Conservation (phyloP, 1,140 invertebrate species). For the Eumaeus atala region DNA sequence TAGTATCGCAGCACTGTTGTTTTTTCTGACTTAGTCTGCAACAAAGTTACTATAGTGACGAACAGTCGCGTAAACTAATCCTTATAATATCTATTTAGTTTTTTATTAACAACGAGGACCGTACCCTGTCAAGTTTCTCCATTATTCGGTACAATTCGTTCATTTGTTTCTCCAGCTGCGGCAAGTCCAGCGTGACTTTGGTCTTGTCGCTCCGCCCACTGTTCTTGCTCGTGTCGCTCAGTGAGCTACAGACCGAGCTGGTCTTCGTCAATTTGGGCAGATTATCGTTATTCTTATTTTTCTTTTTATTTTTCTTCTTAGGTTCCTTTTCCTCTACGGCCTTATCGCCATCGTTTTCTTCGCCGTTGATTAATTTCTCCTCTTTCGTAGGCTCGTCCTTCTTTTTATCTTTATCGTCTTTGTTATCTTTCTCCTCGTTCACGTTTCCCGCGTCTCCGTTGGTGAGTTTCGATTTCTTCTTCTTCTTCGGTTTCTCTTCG, state of each 20-base stretch:
- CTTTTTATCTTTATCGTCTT: conserved; percentile 8
- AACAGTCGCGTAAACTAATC: no score
- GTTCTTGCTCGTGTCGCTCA: conserved; percentile 36
- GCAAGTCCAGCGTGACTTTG: conserved; percentile 30
- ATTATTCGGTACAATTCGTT: conserved; percentile 51
- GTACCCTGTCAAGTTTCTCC: conserved; percentile 47
- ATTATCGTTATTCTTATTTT: conserved; percentile 31
- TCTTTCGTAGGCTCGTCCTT: conserved; percentile 16
- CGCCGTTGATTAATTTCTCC: conserved; percentile 24
- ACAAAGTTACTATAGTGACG: neutral
- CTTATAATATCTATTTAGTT: no score
- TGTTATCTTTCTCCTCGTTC: conserved; percentile 22
- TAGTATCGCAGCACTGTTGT: conserved; percentile 32
- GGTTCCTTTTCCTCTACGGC: conserved; percentile 18
- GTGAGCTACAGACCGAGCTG: conserved; percentile 47
- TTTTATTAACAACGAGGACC: conserved; percentile 11
- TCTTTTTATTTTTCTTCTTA: conserved; percentile 38
- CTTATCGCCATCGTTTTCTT: conserved; percentile 12
- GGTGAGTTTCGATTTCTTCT: conserved; percentile 29
- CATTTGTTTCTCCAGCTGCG: conserved; percentile 42
- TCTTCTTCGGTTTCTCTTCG: conserved; percentile 28
- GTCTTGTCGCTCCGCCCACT: conserved; percentile 33
- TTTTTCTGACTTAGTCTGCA: conserved; percentile 31
- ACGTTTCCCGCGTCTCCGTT: conserved; percentile 28
- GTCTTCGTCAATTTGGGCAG: conserved; percentile 35